A percentile compares a stretch with the other conserved stretches of the same genome.
phyloP scores from a whole-genome alignment of 2,888 invertebrate species.

The Parasteatoda lunata region DNA sequence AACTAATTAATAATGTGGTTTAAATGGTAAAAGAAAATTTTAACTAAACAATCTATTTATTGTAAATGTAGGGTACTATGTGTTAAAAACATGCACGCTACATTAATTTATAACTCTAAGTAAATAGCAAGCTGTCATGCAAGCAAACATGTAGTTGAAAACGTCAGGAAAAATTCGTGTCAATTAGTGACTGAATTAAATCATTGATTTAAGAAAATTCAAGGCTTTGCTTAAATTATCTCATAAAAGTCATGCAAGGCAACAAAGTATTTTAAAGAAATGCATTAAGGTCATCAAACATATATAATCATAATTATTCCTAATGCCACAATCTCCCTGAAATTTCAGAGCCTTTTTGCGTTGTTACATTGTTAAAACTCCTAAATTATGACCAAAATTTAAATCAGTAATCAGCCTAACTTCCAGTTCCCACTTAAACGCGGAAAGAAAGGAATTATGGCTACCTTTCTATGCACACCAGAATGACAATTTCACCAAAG shows the following conservation, averaged over 20 bases:
- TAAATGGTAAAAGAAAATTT: background rate
- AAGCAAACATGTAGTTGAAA: no score
- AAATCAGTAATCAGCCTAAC: background rate
- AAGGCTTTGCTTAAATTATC: no score
- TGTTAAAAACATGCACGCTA: background rate
- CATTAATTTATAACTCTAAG: background rate
- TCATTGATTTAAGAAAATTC: no score
- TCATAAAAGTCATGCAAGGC: no score
- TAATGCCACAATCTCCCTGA: background rate
- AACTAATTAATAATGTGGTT: background rate
- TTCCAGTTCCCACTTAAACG: background rate
- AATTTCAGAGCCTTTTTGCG: background rate
- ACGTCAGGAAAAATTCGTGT: no score
- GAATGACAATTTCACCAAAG: background rate
- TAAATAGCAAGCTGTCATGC: no score
- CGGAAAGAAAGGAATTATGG: conserved; percentile 2
- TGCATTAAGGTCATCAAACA: background rate
- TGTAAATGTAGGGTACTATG: background rate
- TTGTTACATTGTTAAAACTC: no score
- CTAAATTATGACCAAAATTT: background rate
- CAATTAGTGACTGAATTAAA: no score
- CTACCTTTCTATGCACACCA: background rate
- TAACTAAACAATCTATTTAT: background rate
- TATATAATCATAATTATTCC: background rate
- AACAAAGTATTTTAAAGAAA: no score